Evolutionary conservation across 2,113 vertebrate species (phyloP).

Genomic region (Oxyruncus cristatus): DNA sequence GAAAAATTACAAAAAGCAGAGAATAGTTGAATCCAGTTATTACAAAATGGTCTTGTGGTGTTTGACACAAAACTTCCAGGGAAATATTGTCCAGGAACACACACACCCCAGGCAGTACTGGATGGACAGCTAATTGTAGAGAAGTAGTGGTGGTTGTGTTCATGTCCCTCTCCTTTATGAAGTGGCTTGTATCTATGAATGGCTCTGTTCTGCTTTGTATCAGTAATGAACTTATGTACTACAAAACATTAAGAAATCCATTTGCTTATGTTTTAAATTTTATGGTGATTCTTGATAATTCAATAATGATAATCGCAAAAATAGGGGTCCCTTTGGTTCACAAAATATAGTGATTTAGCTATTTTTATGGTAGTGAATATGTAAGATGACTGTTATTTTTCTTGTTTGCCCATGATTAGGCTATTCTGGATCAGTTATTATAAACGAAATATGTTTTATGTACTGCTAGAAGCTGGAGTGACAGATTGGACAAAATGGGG

Average conservation of each 20-base stretch:
- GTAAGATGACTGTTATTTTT: background rate
- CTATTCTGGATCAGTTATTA: background rate
- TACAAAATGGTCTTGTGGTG: background rate
- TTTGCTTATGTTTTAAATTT: conserved; percentile 13
- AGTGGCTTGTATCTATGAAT: background rate
- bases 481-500: background rate
- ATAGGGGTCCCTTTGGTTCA: background rate
- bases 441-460: background rate
- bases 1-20: background rate
- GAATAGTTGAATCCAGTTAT: background rate
- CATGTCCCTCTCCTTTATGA: background rate
- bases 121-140: background rate
- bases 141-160: background rate
- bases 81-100: background rate
- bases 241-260: background rate
- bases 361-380: background rate
- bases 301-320: background rate
- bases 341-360: background rate
- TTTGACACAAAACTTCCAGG: background rate
- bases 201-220: background rate
- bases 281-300: conserved; percentile 22
- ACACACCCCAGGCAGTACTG: background rate
- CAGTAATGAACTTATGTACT: background rate
- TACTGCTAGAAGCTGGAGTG: background rate
- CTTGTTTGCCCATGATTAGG: background rate